Percentiles rank a stretch among this genome's conserved stretches.
Evolutionary conservation across 1,140 invertebrate genomes (phyloP).

Genomic region (Diabrotica virgifera): DNA sequence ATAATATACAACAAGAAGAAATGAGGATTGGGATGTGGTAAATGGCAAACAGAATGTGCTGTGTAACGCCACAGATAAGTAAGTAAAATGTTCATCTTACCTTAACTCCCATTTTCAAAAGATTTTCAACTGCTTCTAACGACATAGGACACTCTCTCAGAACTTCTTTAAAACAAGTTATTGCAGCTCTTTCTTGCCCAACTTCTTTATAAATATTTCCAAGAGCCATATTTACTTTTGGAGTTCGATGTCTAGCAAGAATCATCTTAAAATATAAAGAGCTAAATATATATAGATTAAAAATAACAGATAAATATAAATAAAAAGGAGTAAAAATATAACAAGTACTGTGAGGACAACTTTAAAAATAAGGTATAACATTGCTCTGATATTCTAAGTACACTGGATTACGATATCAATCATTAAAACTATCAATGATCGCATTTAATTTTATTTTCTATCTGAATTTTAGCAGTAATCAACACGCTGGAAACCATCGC

Average conservation of each 20-base stretch:
- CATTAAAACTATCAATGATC: too few species aligned
- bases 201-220: slow-evolving; percentile 70
- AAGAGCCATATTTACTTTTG: slow-evolving; percentile 66
- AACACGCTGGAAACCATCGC: too few species aligned
- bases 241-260: slow-evolving; percentile 54
- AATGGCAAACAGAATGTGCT: too few species aligned
- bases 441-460: too few species aligned
- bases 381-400: too few species aligned
- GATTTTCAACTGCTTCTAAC: slow-evolving; percentile 68
- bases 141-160: slow-evolving; percentile 65
- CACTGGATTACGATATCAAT: too few species aligned
- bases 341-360: not conserved
- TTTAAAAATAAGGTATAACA: too few species aligned
- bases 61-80: too few species aligned
- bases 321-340: not conserved
- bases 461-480: too few species aligned
- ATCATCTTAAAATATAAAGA: slow-evolving; percentile 51
- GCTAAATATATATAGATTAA: not conserved
- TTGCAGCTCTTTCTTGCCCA: slow-evolving; percentile 71
- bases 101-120: slow-evolving; percentile 68
- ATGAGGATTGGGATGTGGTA: too few species aligned
- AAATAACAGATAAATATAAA: not conserved
- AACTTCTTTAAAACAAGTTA: slow-evolving; percentile 77
- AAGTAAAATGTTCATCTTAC: slow-evolving; percentile 25
- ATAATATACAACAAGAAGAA: too few species aligned